Base-by-base conservation (phyloP, 2,113 vertebrate species). In the Anarrhichthys ocellatus region DNA sequence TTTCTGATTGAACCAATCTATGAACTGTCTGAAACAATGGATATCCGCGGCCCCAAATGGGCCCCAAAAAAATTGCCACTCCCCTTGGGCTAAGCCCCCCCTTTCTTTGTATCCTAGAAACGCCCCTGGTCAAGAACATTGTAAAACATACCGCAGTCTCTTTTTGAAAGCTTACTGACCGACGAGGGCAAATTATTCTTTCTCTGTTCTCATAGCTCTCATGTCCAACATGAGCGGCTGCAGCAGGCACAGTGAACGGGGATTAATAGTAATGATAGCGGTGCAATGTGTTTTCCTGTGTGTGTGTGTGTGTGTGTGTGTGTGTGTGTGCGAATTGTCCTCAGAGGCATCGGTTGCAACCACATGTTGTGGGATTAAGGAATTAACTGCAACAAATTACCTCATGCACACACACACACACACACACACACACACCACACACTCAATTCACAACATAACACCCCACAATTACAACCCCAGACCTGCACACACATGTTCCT, bases 301-400 rank as follows among this genome's bases (percentile, higher is more conserved):
- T 81, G 46, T 59, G 3, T 69, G 56, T 69, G 54, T n/a, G n/a
- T 75, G 77, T 61, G 71, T 73, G 56, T 44, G 52, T 40, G 38
- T 9, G 38, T 71, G 58, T 58, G 36, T 68, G 52, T n/a, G 68
- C 18, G 36, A 44, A 52, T 79, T 74, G 1, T 67, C 62, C 75
- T 73, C 20, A 2, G 44, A 84, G 62, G 80, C 79, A 90, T 88
- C 74, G 79, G 73, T 81, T 86, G 67, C 74, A 59, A 29, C 56
- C 87, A 86, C 71, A 91, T 87, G 76, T 81, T 77, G 70, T 67
- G 27, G 71, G 74, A 89, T 92, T 86, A 87, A 79, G n/a, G 52
- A 87, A 83, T 87, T 87, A 76, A 59, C 69, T 62, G 38, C 73
- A 84, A 81, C 79, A 90, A 86, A 88, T 88, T 69, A 86, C 84